A percentile compares a stretch with the other conserved stretches of the same genome.
Conservation (phyloP, 2,113 vertebrate species). For the Ciconia stormi region DNA sequence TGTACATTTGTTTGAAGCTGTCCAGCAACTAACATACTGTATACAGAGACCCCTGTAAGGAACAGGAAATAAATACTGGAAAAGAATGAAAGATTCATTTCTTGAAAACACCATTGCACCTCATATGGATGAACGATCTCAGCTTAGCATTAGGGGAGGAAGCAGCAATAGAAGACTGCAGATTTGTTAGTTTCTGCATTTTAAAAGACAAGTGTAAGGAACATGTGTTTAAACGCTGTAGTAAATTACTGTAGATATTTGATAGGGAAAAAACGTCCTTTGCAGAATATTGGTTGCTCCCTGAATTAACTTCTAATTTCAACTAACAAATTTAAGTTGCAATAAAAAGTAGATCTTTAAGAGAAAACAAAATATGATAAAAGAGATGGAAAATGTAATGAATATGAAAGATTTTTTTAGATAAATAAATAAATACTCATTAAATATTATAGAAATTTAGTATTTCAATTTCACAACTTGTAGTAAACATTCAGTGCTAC, state of each 20-base stretch:
- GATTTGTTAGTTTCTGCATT: neutral
- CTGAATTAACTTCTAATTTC: neutral
- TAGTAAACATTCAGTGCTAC: neutral
- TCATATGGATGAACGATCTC: neutral
- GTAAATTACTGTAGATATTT: neutral
- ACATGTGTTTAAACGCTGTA: neutral
- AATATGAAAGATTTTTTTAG: neutral
- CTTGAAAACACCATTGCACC: neutral
- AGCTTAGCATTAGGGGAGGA: neutral
- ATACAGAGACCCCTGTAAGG: neutral
- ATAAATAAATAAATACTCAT: neutral
- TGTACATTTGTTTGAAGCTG: neutral
- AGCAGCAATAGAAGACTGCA: neutral
- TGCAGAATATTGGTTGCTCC: neutral
- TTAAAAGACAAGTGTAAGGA: neutral
- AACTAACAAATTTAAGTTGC: neutral
- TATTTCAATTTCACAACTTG: neutral
- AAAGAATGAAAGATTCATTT: neutral
- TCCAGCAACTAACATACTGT: neutral
- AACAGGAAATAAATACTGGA: neutral
- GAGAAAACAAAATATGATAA: neutral
- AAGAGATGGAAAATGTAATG: neutral
- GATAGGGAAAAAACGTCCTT: neutral
- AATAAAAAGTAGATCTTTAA: neutral
- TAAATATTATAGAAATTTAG: neutral